These are phyloP conservation scores for Acleris holmiana DNA, from an alignment of 2,888 invertebrate genomes.

Conservation along the genomic window DNA sequence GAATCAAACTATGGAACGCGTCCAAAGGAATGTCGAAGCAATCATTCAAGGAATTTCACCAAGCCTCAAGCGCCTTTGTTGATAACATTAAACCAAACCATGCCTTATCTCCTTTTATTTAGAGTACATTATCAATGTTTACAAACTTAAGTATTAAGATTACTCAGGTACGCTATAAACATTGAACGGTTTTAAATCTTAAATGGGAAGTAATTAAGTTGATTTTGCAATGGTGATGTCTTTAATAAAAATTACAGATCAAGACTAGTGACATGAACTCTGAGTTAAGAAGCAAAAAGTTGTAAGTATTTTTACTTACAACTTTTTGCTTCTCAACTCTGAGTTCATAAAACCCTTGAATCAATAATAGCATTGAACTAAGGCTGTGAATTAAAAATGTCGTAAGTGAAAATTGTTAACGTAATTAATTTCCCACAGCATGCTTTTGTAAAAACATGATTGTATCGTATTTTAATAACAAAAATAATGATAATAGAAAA, in stretches of 20 bases:
- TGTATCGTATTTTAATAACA: no score
- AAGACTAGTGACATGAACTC: slow-evolving; percentile 14
- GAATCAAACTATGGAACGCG: slow-evolving; percentile 19
- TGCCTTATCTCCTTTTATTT: not conserved
- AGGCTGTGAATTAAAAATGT: not conserved
- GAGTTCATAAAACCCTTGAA: slow-evolving; percentile 16
- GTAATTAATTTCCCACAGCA: no score
- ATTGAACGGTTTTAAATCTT: slow-evolving; percentile 3
- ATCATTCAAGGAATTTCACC: slow-evolving; percentile 28
- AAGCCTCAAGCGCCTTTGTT: slow-evolving; percentile 15
- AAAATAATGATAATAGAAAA: no score
- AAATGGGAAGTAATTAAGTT: not conserved
- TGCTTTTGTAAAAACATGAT: no score
- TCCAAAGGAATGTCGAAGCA: slow-evolving; percentile 25
- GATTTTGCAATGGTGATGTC: not conserved
- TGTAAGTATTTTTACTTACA: no score
- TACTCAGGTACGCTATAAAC: slow-evolving; percentile 27
- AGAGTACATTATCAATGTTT: slow-evolving; percentile 5
- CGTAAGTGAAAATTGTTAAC: not conserved
- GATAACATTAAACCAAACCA: not conserved
- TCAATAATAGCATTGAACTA: slow-evolving; percentile 2
- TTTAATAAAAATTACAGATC: slow-evolving; percentile 22
- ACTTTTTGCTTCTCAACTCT: no score
- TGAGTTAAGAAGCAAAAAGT: slow-evolving; percentile 24
- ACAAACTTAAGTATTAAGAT: slow-evolving; percentile 16